These are phyloP conservation scores for Temnothorax curvispinosus DNA, from an alignment of 1,140 invertebrate species.

Conservation along the genomic window DNA sequence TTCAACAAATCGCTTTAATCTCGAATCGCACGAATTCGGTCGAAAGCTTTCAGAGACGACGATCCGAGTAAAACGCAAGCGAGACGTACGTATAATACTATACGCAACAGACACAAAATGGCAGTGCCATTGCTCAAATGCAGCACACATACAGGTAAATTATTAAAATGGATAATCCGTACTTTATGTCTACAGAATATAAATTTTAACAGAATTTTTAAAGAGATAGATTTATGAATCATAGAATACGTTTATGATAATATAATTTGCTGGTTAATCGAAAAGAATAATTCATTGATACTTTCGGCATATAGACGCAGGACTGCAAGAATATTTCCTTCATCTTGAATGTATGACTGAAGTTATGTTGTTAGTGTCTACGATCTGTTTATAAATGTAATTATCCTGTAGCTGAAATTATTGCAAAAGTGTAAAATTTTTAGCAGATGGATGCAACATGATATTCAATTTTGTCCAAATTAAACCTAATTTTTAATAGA, in stretches of 20 bases:
- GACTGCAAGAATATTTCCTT: background rate
- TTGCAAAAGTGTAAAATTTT: background rate
- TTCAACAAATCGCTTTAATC: constrained; percentile 76
- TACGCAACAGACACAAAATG: constrained; percentile 34
- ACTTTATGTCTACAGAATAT: background rate
- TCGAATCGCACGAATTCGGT: constrained; percentile 70
- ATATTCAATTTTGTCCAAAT: background rate
- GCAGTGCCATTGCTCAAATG: background rate
- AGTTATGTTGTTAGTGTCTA: background rate
- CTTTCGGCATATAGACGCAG: background rate
- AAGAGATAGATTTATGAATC: background rate
- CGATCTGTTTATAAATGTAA: background rate
- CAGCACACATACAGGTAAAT: background rate
- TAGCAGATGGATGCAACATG: background rate
- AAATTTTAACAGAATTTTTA: background rate
- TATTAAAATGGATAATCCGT: constrained; percentile 8
- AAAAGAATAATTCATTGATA: background rate
- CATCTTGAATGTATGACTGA: background rate
- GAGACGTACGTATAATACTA: constrained; percentile 63
- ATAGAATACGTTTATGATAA: background rate
- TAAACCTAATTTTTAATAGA: background rate
- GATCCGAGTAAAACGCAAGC: constrained; percentile 53
- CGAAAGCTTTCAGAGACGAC: constrained; percentile 67
- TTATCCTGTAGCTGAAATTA: background rate
- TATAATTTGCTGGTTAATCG: background rate